phyloP scores from a whole-genome alignment of 23 tunicate genomes.

The Oikopleura dioica region DNA sequence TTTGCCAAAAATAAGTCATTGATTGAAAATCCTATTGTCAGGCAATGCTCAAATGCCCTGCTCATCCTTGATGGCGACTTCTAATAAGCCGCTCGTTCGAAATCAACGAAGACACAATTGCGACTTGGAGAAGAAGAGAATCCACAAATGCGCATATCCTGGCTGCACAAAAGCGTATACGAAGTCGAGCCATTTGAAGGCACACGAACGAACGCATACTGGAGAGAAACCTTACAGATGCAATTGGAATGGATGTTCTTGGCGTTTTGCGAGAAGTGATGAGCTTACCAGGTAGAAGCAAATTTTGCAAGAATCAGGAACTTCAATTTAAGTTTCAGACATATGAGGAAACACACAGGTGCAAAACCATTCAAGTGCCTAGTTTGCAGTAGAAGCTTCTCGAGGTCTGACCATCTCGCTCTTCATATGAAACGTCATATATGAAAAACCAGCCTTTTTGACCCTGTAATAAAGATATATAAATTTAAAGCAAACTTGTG shows the following conservation, averaged over 20 bases:
- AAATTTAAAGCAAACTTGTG: no score
- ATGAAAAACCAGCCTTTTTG: no score
- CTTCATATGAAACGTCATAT: slow-evolving; percentile 88
- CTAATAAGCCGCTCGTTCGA: no score
- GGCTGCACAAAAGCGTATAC: slow-evolving; percentile 93
- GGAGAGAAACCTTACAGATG: slow-evolving; percentile 92
- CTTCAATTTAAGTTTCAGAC: no score
- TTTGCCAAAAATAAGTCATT: no score
- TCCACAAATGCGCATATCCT: slow-evolving; percentile 65
- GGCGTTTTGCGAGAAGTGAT: slow-evolving; percentile 84
- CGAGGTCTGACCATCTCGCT: slow-evolving; percentile 76
- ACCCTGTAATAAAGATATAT: no score
- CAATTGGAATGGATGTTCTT: slow-evolving; percentile 86
- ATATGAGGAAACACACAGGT: slow-evolving; percentile 98
- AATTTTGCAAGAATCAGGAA: no score
- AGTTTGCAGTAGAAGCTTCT: slow-evolving; percentile 80
- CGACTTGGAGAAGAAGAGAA: slow-evolving; percentile 71
- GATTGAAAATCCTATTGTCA: no score
- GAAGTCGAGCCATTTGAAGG: slow-evolving; percentile 73
- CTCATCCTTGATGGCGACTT: no score
- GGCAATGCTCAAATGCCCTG: no score
- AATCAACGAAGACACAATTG: slow-evolving; percentile 81
- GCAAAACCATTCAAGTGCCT: slow-evolving; percentile 96
- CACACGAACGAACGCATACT: slow-evolving; percentile 90
- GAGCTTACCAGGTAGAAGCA: no score